Base-by-base conservation (phyloP, 2,113 vertebrate genomes). In the Piaya cayana region DNA sequence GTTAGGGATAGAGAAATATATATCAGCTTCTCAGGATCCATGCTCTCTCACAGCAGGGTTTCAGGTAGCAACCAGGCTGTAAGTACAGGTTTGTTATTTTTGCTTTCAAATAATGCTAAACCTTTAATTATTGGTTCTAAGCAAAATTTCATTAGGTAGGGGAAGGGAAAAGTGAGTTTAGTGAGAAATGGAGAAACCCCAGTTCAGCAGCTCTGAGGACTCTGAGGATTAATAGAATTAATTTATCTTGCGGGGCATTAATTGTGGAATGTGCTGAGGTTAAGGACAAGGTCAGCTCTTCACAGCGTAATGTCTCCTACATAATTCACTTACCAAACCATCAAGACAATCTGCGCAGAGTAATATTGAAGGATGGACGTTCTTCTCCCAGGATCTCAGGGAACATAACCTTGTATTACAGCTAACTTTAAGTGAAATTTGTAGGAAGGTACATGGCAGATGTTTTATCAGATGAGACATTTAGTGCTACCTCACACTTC, bases 211-310 rank as follows among this genome's bases (percentile, higher is more conserved):
- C 84, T 95, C 26, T 30, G 75, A 81, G 77, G 42, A 72, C 82
- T 88, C 86, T 63, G 3, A 5, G 13, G 92, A 96, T 93, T 93
- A 90, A 96, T 76, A 65, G 83, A 94, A 93, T 95, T 94, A 90
- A 94, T 97, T 94, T 86, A 64, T 86, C 84, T 86, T 68, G 43
- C 5, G 13, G 72, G 77, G 69, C 86, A 93, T 93, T 96, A 96
- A 97, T 93, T 96, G 92, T 92, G 93, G 86, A 82, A 88, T 82
- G 82, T 95, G 88, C 91, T 90, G 76, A 93, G 94, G 95, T 89
- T 91, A 95, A 96, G 88, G 86, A 95, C 91, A 96, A 97, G 92
- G 93, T 94, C 94, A 96, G 58, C 82, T 94, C 76, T 82, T 88
- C 70, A 53, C 50, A 17, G 80, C 39, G 62, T 86, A 52, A 80